These are phyloP conservation scores for Pogonus chalceus DNA, from an alignment of 1,140 invertebrate species.

Conservation along the genomic window DNA sequence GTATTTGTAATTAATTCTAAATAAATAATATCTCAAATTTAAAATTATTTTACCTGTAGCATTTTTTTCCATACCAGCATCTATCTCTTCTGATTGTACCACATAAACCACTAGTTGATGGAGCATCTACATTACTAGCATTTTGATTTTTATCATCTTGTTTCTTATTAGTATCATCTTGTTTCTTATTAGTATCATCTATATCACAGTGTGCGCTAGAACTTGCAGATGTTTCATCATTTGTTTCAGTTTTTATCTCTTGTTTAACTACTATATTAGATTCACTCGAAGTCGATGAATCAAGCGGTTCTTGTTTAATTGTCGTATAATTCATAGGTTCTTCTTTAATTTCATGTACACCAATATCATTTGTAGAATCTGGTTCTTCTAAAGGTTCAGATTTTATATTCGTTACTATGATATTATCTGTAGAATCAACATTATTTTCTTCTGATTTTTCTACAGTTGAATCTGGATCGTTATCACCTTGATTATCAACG, in stretches of 20 bases:
- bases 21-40: too few species aligned
- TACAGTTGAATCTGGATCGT: neutral
- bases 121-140: too few species aligned
- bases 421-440: neutral
- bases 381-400: neutral
- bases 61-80: neutral
- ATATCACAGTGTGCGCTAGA: neutral
- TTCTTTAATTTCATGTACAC: neutral
- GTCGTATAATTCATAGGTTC: neutral
- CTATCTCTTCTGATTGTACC: neutral
- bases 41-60: conserved; percentile 1
- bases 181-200: neutral
- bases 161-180: neutral
- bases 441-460: neutral
- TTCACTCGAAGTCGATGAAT: neutral
- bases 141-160: too few species aligned
- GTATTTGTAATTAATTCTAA: too few species aligned
- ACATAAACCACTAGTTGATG: neutral
- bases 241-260: neutral
- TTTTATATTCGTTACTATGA: neutral
- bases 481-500: neutral
- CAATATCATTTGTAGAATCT: neutral
- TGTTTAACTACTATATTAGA: neutral
- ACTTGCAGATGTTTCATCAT: neutral
- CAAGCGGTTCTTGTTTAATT: neutral